A percentile compares a stretch with the other conserved stretches of the same genome.
These are phyloP conservation scores for Calosoma granatense DNA, from an alignment of 1,140 invertebrate species.

Conservation along the genomic window DNA sequence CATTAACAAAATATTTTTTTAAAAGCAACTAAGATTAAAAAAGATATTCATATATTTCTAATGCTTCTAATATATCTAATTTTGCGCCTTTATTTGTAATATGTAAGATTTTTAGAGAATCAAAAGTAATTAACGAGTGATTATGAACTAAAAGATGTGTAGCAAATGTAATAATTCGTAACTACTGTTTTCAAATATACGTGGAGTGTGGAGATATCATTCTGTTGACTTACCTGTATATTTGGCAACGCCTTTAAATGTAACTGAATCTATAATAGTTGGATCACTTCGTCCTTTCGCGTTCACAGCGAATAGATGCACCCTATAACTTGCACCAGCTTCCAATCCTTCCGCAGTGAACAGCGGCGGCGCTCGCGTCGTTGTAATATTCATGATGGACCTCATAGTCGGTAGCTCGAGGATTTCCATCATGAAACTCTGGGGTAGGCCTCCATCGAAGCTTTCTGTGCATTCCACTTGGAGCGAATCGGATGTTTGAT, in stretches of 20 bases:
- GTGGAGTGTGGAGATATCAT: no score
- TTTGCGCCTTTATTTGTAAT: no score
- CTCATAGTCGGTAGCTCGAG: conserved; percentile 47
- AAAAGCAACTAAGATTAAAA: no score
- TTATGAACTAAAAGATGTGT: no score
- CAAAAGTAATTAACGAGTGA: no score
- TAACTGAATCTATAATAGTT: conserved; percentile 67
- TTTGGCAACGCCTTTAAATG: conserved; percentile 68
- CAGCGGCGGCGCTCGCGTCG: conserved; percentile 44
- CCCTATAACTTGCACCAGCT: conserved; percentile 61
- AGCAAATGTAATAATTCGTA: no score
- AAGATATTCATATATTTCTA: no score
- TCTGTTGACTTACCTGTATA: conserved; percentile 37
- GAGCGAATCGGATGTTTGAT: conserved; percentile 72
- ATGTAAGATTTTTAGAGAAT: no score
- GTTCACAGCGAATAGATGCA: conserved; percentile 72
- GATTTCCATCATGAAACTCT: conserved; percentile 68
- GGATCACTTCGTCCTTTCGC: conserved; percentile 75
- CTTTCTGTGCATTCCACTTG: conserved; percentile 70
- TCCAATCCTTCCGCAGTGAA: conserved; percentile 70
- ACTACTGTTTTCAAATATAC: no score
- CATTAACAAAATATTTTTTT: no score
- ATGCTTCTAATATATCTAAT: no score
- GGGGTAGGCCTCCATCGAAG: conserved; percentile 74
- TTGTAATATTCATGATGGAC: conserved; percentile 25